phyloP scores from a whole-genome alignment of 2,797 vertebrate species.

The Arremon brunneinucha region DNA sequence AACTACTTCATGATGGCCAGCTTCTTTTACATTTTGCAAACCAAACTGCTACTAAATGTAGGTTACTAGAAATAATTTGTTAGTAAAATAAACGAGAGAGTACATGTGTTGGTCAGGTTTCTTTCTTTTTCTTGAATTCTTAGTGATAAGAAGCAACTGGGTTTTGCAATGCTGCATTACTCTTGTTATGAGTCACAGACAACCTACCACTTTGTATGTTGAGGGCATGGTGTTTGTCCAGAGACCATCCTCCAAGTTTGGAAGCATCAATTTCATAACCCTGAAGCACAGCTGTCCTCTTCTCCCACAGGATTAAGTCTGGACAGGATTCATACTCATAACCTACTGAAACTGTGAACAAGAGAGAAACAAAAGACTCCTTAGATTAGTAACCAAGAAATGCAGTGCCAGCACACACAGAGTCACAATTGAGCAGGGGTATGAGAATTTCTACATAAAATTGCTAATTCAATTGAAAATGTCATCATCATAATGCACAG shows the following conservation, averaged over 20 bases:
- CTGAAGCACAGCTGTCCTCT: constrained; percentile 92
- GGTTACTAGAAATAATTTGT: not conserved
- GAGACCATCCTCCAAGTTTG: constrained; percentile 93
- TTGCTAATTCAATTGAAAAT: constrained; percentile 9
- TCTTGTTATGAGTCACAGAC: not conserved
- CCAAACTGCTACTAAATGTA: not conserved
- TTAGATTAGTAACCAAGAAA: not conserved
- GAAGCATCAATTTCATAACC: constrained; percentile 94
- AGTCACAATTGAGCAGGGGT: not conserved
- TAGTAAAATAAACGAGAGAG: not conserved
- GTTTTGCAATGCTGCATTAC: not conserved
- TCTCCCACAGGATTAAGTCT: constrained; percentile 97
- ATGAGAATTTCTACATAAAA: not conserved
- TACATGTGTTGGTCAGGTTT: not conserved
- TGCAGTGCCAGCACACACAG: not conserved
- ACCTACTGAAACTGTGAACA: constrained; percentile 88
- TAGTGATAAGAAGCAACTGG: not conserved
- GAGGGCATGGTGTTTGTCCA: constrained; percentile 94
- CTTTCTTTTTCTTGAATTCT: not conserved
- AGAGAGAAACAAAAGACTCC: not conserved
- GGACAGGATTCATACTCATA: constrained; percentile 99
- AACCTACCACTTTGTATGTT: constrained; percentile 95
- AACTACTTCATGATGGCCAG: not conserved
- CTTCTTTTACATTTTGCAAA: not conserved
- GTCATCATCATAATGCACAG: not conserved